Evolutionary conservation across 2,888 invertebrate genomes (phyloP).

Genomic region (Drosophila quinaria): DNA sequence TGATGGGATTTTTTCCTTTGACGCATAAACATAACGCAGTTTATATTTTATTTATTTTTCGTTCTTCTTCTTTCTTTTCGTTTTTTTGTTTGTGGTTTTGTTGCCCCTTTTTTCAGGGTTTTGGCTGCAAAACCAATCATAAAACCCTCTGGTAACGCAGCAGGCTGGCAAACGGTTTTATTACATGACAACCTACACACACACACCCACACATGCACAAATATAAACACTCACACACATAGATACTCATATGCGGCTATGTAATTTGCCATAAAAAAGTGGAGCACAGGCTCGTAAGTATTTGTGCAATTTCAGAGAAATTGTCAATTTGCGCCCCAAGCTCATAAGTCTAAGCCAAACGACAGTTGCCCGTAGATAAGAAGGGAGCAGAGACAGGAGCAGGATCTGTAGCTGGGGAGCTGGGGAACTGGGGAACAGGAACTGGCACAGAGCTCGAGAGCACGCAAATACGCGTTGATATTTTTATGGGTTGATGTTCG

Average conservation of each 20-base stretch:
- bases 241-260: constrained; percentile 62
- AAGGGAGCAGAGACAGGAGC: neutral
- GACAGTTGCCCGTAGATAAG: constrained; percentile 49
- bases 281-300: constrained; percentile 71
- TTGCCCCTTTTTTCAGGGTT: constrained; percentile 54
- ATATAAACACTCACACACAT: constrained; percentile 6
- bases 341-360: constrained; percentile 75
- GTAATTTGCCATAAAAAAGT: constrained; percentile 81
- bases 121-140: constrained; percentile 70
- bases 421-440: constrained; percentile 1
- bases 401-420: neutral
- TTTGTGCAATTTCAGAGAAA: constrained; percentile 79
- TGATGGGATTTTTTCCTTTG: constrained; percentile 59
- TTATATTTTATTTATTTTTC: constrained; percentile 78
- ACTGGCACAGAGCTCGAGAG: constrained; percentile 8
- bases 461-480: constrained; percentile 78
- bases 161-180: constrained; percentile 71
- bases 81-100: constrained; percentile 4
- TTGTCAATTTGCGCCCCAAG: constrained; percentile 77
- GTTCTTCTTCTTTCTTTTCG: constrained; percentile 46
- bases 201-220: constrained; percentile 16
- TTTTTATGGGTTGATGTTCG: constrained; percentile 60
- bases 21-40: constrained; percentile 79
- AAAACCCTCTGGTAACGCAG: constrained; percentile 60
- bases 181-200: constrained; percentile 44